Percentiles rank a stretch among this genome's conserved stretches.
Evolutionary conservation across 2,797 vertebrate genomes (phyloP).

Genomic region (Kryptolebias ocellatus): DNA sequence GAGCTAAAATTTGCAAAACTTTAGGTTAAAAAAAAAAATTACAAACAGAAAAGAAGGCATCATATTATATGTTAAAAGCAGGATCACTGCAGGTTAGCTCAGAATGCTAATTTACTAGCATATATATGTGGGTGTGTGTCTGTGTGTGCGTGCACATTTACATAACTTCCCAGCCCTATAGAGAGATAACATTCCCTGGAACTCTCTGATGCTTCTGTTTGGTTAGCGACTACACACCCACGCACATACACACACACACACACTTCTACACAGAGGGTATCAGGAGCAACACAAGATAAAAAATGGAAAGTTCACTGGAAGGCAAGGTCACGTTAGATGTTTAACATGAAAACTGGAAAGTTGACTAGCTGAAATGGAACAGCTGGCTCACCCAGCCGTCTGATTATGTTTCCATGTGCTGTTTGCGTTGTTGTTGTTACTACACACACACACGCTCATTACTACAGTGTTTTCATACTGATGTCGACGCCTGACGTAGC

Average conservation of each 20-base stretch:
- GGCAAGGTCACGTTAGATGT: conserved; percentile 73
- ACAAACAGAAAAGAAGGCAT: neutral
- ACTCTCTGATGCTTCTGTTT: conserved; percentile 70
- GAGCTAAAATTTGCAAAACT: too few relatives aligned
- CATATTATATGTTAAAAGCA: conserved; percentile 5
- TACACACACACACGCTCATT: too few relatives aligned
- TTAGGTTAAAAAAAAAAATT: too few relatives aligned
- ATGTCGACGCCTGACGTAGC: neutral
- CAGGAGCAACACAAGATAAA: conserved; percentile 70
- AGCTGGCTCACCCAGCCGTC: conserved; percentile 46
- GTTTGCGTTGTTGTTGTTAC: conserved; percentile 16
- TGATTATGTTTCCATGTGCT: conserved; percentile 31
- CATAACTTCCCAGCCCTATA: conserved; percentile 70
- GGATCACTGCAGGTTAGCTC: conserved; percentile 30
- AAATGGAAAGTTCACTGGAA: conserved; percentile 78
- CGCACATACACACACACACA: conserved; percentile 9
- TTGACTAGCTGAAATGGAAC: conserved; percentile 44
- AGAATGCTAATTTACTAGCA: conserved; percentile 36
- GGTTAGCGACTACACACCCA: conserved; percentile 45
- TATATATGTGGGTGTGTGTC: conserved; percentile 12
- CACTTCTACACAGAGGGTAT: conserved; percentile 62
- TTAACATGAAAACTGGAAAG: conserved; percentile 47
- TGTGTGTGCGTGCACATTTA: conserved; percentile 62
- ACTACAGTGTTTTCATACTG: conserved; percentile 34
- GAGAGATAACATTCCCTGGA: conserved; percentile 71